Evolutionary conservation across 1,140 invertebrate species (phyloP).

Genomic region (Cyrtorhinus lividipennis): DNA sequence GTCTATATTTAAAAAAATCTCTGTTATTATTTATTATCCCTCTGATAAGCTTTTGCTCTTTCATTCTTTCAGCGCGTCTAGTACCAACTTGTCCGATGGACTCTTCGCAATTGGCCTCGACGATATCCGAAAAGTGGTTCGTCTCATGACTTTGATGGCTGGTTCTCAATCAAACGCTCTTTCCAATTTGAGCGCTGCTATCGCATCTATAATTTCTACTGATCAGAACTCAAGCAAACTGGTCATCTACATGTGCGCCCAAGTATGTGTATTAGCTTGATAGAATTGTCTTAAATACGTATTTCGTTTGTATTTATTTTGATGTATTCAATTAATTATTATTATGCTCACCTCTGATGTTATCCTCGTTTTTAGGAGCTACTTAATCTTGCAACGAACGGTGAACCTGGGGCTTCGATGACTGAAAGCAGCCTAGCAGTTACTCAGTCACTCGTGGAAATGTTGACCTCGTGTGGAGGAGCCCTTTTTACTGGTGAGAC

Average conservation of each 20-base stretch:
- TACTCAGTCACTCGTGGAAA: constrained; percentile 42
- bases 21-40: too few species aligned
- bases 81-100: constrained; percentile 33
- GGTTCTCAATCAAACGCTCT: constrained; percentile 33
- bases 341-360: neutral
- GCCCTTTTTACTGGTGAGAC: constrained; percentile 27
- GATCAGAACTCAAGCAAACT: constrained; percentile 39
- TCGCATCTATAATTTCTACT: constrained; percentile 40
- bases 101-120: constrained; percentile 42
- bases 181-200: constrained; percentile 38
- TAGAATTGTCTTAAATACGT: too few species aligned
- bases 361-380: constrained; percentile 33
- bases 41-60: too few species aligned
- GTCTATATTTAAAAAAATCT: too few species aligned
- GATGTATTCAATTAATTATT: neutral
- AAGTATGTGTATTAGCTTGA: constrained; percentile 33
- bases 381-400: constrained; percentile 35
- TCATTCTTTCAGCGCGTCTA: too few species aligned
- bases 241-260: constrained; percentile 43
- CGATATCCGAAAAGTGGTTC: constrained; percentile 42
- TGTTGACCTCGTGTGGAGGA: constrained; percentile 36
- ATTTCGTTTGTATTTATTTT: constrained; percentile 6
- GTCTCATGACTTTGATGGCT: constrained; percentile 46
- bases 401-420: constrained; percentile 12
- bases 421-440: constrained; percentile 35